These are phyloP conservation scores for Dynastes tityus DNA, from an alignment of 2,888 invertebrate species.

Conservation along the genomic window DNA sequence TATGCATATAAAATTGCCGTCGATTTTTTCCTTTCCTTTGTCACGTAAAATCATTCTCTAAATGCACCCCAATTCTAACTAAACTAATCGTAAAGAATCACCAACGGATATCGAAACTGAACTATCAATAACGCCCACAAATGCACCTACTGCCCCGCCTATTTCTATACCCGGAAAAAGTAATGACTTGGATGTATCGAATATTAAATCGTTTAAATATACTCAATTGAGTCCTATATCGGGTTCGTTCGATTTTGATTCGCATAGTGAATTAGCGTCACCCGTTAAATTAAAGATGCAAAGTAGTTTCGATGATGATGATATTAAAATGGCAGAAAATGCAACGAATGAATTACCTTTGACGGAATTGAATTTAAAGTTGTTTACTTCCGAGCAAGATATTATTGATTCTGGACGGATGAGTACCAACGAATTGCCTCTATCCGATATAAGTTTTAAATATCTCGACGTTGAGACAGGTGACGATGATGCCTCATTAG, in stretches of 20 bases:
- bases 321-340: constrained; percentile 63
- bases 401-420: constrained; percentile 51
- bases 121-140: constrained; percentile 64
- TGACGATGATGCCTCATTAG: constrained; percentile 59
- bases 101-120: constrained; percentile 56
- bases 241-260: constrained; percentile 66
- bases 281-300: constrained; percentile 50
- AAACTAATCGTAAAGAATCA: constrained; percentile 22
- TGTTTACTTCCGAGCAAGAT: constrained; percentile 64
- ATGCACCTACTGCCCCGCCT: constrained; percentile 64
- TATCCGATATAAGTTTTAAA: constrained; percentile 64
- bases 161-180: constrained; percentile 67
- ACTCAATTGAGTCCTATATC: constrained; percentile 66
- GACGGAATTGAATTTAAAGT: constrained; percentile 71
- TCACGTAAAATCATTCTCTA: background rate
- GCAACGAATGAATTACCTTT: constrained; percentile 81
- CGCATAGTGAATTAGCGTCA: constrained; percentile 61
- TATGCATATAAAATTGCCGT: constrained; percentile 37
- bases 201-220: constrained; percentile 50
- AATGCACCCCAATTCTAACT: background rate
- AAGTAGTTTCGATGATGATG: constrained; percentile 64
- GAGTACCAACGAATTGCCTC: constrained; percentile 66
- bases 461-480: constrained; percentile 33
- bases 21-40: constrained; percentile 4
- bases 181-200: constrained; percentile 54